A percentile compares a stretch with the other conserved stretches of the same genome.
Conservation (phyloP, 1,140 invertebrate species). For the Ips typographus region DNA sequence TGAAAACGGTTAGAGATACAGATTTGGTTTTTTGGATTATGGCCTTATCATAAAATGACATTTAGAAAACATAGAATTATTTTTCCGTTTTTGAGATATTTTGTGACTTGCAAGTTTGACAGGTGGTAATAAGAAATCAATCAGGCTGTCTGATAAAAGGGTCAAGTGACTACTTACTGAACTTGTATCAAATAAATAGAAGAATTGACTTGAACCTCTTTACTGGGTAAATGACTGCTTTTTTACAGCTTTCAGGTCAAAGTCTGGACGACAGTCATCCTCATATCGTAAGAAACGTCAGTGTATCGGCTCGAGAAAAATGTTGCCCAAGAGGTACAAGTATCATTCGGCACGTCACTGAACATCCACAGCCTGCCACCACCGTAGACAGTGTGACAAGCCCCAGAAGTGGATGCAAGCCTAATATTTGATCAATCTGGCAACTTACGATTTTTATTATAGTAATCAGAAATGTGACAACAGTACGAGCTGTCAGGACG, state of each 20-base stretch:
- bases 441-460: slow-evolving; percentile 16
- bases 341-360: neutral
- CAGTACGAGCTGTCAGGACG: slow-evolving; percentile 15
- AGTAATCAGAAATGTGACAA: slow-evolving; percentile 27
- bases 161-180: too few species aligned
- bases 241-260: slow-evolving; percentile 3
- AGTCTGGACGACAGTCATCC: neutral
- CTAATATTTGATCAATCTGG: neutral
- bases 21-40: too few species aligned
- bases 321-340: slow-evolving; percentile 4
- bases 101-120: too few species aligned
- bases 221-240: neutral
- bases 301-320: slow-evolving; percentile 11
- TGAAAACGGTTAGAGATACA: too few species aligned
- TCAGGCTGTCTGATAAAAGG: too few species aligned
- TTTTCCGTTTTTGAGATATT: too few species aligned
- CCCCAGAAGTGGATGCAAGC: neutral
- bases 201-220: too few species aligned
- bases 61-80: too few species aligned
- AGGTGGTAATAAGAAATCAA: too few species aligned
- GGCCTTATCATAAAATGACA: too few species aligned
- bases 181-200: too few species aligned
- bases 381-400: neutral
- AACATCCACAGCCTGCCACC: neutral
- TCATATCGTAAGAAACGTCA: slow-evolving; percentile 13